Evolutionary conservation across 2,888 invertebrate species (phyloP), one percentile per base, ranked within the genome.

Genomic region (Embidobia sp.): DNA sequence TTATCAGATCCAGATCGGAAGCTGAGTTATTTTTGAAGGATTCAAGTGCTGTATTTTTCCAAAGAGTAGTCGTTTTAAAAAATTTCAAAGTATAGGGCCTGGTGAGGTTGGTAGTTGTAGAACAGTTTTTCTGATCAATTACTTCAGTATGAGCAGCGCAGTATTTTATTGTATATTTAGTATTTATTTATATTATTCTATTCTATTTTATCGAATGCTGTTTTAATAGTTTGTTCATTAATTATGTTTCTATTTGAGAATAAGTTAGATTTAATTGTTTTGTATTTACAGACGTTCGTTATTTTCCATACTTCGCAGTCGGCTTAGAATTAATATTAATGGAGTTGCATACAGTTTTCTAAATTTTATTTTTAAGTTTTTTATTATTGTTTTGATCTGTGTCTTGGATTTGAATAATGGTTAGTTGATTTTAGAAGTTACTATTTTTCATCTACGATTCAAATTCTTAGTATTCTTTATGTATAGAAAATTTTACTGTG

Each of bases 401-500:
- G 10, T 18, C 11, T 42, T 10, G 22, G 2, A 22, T 22, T 22
- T 3, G 6, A 22, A 22, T 3, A 22, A 22, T 4, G 6, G 22
- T 22, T 6, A 22, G 6, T 22, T 22, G 22, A 22, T 22, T 22
- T 22, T 22, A 22, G 22, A 22, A 22, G 22, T 22, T 4, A 22
- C 11, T 11, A 42, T 4, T 42, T 42, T 42, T 3, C 22, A 22
- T 57, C 57, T 57, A 5, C 55, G 37, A 18, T 59, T 18, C 46
- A 19, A 29, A 44, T 3, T 19, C n/a, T n/a, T 61, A 15, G 1
- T 3, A 4, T 3, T 0, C 5, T 7, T 61, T 48, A 3, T 27
- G 0, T n/a, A 35, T 6, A 1, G 46, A 48, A 8, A 61, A 35
- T 16, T 6, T 13, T 7, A 40, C 42, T 5, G 42, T 27, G 18